Conservation (phyloP, 2,888 invertebrate species). For the Ormyrus thymus region DNA sequence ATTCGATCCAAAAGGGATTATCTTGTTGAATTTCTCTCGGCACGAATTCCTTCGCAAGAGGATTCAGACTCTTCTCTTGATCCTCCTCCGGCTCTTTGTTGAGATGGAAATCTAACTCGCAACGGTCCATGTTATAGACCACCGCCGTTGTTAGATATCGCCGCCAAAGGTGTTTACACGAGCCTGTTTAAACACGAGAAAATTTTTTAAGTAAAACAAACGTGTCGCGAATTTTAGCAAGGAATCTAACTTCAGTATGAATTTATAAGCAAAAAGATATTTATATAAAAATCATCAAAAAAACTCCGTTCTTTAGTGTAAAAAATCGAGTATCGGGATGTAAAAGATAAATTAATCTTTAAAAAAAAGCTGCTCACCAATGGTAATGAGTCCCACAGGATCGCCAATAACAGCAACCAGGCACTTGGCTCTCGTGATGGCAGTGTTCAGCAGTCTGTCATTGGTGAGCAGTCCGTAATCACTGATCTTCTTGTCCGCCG, state of each 20-base stretch:
- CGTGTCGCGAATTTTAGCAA: too few species aligned
- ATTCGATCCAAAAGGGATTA: slow-evolving; percentile 60
- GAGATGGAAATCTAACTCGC: slow-evolving; percentile 53
- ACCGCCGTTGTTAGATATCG: slow-evolving; percentile 79
- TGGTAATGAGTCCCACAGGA: slow-evolving; percentile 87
- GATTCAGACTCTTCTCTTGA: slow-evolving; percentile 79
- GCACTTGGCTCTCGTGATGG: slow-evolving; percentile 88
- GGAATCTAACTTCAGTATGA: too few species aligned
- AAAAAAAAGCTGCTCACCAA: slow-evolving; percentile 75
- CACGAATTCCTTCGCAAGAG: slow-evolving; percentile 87
- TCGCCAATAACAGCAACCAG: slow-evolving; percentile 90
- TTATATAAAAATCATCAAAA: too few species aligned
- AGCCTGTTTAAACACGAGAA: slow-evolving; percentile 59
- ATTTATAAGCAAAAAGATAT: too few species aligned
- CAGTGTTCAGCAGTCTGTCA: slow-evolving; percentile 88
- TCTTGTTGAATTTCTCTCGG: slow-evolving; percentile 76
- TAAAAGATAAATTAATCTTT: too few species aligned
- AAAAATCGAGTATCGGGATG: too few species aligned
- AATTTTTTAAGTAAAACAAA: too few species aligned
- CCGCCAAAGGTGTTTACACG: slow-evolving; percentile 89
- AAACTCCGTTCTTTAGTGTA: too few species aligned
- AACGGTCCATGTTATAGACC: slow-evolving; percentile 62
- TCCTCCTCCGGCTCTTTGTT: slow-evolving; percentile 49
- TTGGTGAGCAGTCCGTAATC: slow-evolving; percentile 90
- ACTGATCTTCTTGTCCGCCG: slow-evolving; percentile 77